Conservation (phyloP, 2,797 vertebrate species). For the Gambusia yucatana region DNA sequence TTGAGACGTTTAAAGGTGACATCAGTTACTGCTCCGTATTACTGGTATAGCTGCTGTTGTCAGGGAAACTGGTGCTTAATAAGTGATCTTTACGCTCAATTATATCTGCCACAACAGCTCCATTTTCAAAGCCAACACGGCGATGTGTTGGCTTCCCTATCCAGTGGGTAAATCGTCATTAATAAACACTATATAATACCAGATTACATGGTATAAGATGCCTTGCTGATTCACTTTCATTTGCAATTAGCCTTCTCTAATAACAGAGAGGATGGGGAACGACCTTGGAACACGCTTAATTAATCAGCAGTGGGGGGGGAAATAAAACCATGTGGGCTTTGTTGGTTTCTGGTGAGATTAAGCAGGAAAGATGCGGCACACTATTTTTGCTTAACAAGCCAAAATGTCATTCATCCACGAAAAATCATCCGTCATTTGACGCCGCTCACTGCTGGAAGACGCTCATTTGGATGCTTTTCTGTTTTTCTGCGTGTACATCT, state of each 20-base stretch:
- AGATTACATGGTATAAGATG: constrained; percentile 23
- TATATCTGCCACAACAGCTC: constrained; percentile 9
- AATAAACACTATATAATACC: constrained; percentile 3
- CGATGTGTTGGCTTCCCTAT: not conserved
- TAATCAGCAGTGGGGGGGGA: constrained; percentile 11
- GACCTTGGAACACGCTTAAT: constrained; percentile 20
- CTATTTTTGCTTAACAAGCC: constrained; percentile 11
- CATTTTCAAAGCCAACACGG: constrained; percentile 2
- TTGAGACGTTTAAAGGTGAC: not conserved
- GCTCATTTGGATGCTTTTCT: not conserved
- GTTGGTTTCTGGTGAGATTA: constrained; percentile 17
- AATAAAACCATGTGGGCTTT: constrained; percentile 21
- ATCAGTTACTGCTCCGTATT: not conserved
- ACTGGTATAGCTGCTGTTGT: constrained; percentile 1
- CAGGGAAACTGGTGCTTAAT: not conserved
- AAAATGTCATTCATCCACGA: constrained; percentile 15
- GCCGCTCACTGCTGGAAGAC: not conserved
- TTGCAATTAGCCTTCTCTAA: constrained; percentile 25
- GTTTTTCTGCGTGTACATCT: not conserved
- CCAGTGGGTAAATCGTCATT: not conserved
- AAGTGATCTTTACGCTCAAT: constrained; percentile 8
- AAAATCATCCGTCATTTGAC: constrained; percentile 9
- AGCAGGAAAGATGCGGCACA: constrained; percentile 2
- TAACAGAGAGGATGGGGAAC: constrained; percentile 17
- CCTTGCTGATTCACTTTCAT: constrained; percentile 26